A percentile compares a stretch with the other conserved stretches of the same genome.
Conservation (phyloP, 2,113 vertebrate genomes). For the Nothoprocta pentlandii region DNA sequence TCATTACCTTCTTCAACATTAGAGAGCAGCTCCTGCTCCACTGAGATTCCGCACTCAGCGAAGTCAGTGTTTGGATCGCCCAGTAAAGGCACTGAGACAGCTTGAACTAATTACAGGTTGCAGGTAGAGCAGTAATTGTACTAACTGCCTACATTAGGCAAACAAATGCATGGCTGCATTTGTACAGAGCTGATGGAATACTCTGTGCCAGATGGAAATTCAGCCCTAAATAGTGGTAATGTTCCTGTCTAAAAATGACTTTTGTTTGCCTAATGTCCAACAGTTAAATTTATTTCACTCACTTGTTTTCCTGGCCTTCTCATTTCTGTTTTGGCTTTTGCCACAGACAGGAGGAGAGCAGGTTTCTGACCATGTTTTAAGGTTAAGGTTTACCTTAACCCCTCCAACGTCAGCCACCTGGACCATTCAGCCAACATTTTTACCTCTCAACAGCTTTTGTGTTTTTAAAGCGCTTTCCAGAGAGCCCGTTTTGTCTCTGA, state of each 20-base stretch:
- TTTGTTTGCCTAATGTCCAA: not conserved
- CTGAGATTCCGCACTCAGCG: not conserved
- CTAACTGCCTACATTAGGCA: conserved; percentile 38
- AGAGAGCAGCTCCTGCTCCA: fast-evolving
- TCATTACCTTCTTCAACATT: not conserved
- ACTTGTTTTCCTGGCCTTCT: conserved; percentile 44
- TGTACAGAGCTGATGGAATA: not conserved
- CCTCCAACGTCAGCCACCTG: conserved; percentile 11
- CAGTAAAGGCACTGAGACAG: conserved; percentile 3
- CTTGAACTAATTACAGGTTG: conserved; percentile 25
- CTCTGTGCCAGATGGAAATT: conserved; percentile 27
- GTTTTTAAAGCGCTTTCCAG: not conserved
- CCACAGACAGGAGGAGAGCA: not conserved
- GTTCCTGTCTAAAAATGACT: conserved; percentile 10
- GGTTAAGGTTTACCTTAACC: not conserved
- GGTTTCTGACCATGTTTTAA: not conserved
- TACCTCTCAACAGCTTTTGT: conserved; percentile 55
- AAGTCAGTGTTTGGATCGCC: not conserved
- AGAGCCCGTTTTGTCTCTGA: conserved; percentile 16
- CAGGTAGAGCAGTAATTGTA: conserved; percentile 40
- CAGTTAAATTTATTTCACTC: not conserved
- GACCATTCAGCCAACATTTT: conserved; percentile 17
- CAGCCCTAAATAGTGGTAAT: not conserved
- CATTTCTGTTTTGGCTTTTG: not conserved
- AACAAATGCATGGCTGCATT: not conserved